phyloP scores from a whole-genome alignment of 1,140 invertebrate species.

The Trichonephila clavipes region DNA sequence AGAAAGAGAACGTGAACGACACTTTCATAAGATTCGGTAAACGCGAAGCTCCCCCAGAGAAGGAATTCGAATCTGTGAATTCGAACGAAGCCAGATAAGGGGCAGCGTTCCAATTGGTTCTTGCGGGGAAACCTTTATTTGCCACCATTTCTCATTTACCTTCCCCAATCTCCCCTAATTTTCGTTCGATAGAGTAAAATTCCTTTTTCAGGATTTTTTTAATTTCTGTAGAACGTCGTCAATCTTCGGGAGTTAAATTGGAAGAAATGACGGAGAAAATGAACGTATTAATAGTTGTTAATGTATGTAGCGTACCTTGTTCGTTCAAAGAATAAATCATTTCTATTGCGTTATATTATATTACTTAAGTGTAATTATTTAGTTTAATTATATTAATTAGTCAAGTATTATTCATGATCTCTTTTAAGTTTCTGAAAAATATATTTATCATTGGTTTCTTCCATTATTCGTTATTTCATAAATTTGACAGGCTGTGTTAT shows the following conservation, averaged over 20 bases:
- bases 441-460: neutral
- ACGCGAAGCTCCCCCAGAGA: slow-evolving; percentile 55
- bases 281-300: neutral
- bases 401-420: neutral
- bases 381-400: no score
- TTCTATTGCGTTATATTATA: neutral
- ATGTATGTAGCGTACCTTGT: neutral
- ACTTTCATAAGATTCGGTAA: slow-evolving; percentile 75
- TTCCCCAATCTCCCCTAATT: neutral
- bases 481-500: neutral
- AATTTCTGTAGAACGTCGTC: neutral
- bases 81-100: slow-evolving; percentile 16
- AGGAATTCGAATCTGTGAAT: slow-evolving; percentile 80
- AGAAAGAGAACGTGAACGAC: slow-evolving; percentile 70
- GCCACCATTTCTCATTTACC: neutral
- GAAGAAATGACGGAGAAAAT: neutral
- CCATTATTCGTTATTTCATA: neutral
- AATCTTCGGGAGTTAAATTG: neutral
- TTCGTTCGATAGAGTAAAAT: neutral
- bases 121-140: neutral
- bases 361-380: no score
- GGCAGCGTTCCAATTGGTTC: neutral
- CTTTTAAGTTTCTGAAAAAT: neutral
- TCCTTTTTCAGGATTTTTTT: slow-evolving; percentile 10
- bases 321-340: neutral